Base-by-base conservation (phyloP, 1,140 invertebrate species). In the Triops cancriformis region DNA sequence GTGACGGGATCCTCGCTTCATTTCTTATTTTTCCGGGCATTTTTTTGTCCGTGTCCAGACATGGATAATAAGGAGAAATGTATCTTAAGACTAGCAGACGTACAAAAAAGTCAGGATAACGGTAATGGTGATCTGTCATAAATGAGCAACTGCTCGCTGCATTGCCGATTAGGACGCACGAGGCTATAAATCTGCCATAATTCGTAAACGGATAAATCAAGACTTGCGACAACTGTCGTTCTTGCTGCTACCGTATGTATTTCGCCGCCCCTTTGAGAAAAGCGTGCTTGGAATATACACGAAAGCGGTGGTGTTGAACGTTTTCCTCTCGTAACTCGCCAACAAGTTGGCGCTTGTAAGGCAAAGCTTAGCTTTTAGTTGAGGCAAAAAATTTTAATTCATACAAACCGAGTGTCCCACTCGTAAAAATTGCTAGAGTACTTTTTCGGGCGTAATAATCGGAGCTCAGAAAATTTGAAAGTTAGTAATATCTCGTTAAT, bases 101-200 rank as follows among this genome's bases (percentile, higher is more conserved):
- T 14, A 23, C 18, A 64, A 64, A 64, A 64, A 64, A 64, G 14
- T 9, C 31, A 4, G 51, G 51, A 0, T 64, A 64, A 64, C 51
- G 23, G 51, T 64, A 64, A 64, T 18, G 23, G 51, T 64, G 51
- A 64, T 64, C 51, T 64, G 51, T 64, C 51, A 64, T 64, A 64
- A 64, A 64, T 64, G 51, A 64, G 51, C 51, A 64, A 64, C 51
- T 64, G 51, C 51, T 64, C n/a, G 51, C 51, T 64, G 51, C 51
- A 64, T 64, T 64, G 51, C 14, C 51, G 51, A 64, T 64, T 64
- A 64, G 51, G 51, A 23, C 51, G 51, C 51, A 18, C 51, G 51
- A 23, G 14, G 51, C 51, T n/a, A 64, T 64, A 64, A 64, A 64
- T 64, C 51, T 64, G 51, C 51, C 51, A 64, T 64, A 18, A 64